These are phyloP conservation scores for Linnaemya tessellans DNA, from an alignment of 2,888 invertebrate species.

Conservation along the genomic window DNA sequence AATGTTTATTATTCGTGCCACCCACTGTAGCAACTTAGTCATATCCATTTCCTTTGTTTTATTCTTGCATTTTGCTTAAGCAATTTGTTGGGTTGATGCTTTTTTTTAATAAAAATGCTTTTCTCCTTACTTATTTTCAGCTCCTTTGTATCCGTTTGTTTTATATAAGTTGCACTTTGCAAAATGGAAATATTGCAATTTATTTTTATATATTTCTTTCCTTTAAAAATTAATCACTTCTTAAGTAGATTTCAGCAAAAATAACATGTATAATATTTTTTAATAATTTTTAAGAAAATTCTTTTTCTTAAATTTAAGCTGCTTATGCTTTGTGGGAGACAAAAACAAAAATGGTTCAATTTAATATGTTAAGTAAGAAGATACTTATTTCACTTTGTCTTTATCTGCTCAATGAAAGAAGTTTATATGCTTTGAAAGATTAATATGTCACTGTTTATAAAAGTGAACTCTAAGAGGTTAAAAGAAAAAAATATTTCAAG, in stretches of 20 bases:
- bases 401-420: constrained; percentile 19
- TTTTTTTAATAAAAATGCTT: constrained; percentile 21
- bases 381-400: constrained; percentile 30
- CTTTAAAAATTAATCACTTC: constrained; percentile 64
- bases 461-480: neutral
- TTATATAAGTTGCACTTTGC: constrained; percentile 46
- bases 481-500: constrained; percentile 7
- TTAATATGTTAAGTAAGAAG: neutral
- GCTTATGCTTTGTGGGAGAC: constrained; percentile 49
- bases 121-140: neutral
- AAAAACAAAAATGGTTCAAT: no score
- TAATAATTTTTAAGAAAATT: neutral
- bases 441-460: constrained; percentile 50
- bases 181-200: constrained; percentile 52
- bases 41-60: constrained; percentile 47
- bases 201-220: constrained; percentile 4
- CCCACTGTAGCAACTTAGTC: constrained; percentile 12
- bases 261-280: constrained; percentile 3
- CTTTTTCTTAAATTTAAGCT: constrained; percentile 55
- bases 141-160: constrained; percentile 25
- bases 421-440: constrained; percentile 25
- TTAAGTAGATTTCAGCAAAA: constrained; percentile 56
- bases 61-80: constrained; percentile 27
- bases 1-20: neutral
- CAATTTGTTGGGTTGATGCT: constrained; percentile 40